Conservation (phyloP, 2,797 vertebrate genomes). For the Sebastes ruberrimus region DNA sequence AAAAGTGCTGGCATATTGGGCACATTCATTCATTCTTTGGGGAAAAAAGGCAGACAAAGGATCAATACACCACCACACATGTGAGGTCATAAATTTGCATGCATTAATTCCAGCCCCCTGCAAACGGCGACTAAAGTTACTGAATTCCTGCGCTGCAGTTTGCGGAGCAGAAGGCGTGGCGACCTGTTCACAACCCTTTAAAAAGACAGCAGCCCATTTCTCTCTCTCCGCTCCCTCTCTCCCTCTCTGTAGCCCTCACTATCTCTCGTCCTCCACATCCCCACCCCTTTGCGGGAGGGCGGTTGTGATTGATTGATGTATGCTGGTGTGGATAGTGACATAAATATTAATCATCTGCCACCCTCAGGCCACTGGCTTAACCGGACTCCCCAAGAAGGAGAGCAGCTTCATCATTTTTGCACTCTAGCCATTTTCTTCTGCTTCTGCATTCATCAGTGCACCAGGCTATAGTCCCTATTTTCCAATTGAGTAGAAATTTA, state of each 20-base stretch:
- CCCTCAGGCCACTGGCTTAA: conserved; percentile 66
- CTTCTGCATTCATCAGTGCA: conserved; percentile 15
- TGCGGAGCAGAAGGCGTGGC: conserved; percentile 65
- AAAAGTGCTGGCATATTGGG: neutral
- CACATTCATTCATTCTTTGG: conserved; percentile 20
- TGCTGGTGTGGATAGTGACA: conserved; percentile 75
- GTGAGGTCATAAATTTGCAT: conserved; percentile 57
- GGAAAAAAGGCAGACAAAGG: neutral
- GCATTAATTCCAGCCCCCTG: conserved; percentile 32
- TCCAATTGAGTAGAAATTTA: conserved; percentile 52
- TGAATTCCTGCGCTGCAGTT: conserved; percentile 46
- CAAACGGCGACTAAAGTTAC: conserved; percentile 27
- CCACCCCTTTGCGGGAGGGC: conserved; percentile 73
- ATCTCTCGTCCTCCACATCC: conserved; percentile 56
- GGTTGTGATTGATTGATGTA: conserved; percentile 81
- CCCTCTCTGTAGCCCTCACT: conserved; percentile 25
- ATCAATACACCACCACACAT: conserved; percentile 40
- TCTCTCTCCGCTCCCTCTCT: conserved; percentile 42
- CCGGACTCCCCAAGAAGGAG: conserved; percentile 51
- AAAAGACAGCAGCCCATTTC: conserved; percentile 74
- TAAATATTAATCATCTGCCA: conserved; percentile 81
- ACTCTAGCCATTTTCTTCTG: conserved; percentile 24
- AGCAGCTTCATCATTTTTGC: conserved; percentile 44
- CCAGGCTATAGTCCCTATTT: conserved; percentile 60
- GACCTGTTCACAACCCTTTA: conserved; percentile 79